phyloP scores from a whole-genome alignment of 2,888 invertebrate genomes.

The Acronicta psi region DNA sequence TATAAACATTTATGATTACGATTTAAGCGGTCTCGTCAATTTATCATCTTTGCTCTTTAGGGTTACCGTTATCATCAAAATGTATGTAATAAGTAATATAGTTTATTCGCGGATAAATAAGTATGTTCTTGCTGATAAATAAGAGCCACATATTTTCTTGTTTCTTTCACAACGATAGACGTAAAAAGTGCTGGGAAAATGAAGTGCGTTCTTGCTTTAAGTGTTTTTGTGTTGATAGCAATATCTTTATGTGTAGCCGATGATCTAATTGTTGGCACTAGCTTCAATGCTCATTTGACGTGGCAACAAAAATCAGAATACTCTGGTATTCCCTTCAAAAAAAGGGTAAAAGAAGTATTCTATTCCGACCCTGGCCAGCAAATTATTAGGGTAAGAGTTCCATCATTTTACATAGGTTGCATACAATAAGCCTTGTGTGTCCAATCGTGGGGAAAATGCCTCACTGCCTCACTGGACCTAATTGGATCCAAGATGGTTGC shows the following conservation, averaged over 20 bases:
- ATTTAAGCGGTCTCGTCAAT: too few species aligned
- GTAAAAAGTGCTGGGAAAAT: conserved; percentile 49
- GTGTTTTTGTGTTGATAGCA: conserved; percentile 59
- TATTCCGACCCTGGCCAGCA: conserved; percentile 71
- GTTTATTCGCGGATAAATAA: too few species aligned
- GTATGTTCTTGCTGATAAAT: too few species aligned
- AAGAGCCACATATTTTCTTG: not conserved
- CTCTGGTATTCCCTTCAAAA: conserved; percentile 73
- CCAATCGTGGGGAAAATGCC: too few species aligned
- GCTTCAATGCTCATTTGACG: conserved; percentile 65
- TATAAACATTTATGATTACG: too few species aligned
- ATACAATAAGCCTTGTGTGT: too few species aligned
- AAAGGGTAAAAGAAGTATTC: conserved; percentile 77
- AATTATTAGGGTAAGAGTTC: conserved; percentile 49
- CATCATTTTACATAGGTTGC: too few species aligned
- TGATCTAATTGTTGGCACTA: conserved; percentile 74
- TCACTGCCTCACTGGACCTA: too few species aligned
- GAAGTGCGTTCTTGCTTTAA: conserved; percentile 65
- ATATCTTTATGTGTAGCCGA: conserved; percentile 61
- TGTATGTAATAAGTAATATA: too few species aligned
- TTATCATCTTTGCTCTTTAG: too few species aligned
- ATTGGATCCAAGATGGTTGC: too few species aligned
- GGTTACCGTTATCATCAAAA: too few species aligned
- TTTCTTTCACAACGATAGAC: not conserved
- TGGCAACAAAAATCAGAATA: conserved; percentile 77